Base-by-base conservation (phyloP, 1,140 invertebrate species). In the Platorchestia sp. region DNA sequence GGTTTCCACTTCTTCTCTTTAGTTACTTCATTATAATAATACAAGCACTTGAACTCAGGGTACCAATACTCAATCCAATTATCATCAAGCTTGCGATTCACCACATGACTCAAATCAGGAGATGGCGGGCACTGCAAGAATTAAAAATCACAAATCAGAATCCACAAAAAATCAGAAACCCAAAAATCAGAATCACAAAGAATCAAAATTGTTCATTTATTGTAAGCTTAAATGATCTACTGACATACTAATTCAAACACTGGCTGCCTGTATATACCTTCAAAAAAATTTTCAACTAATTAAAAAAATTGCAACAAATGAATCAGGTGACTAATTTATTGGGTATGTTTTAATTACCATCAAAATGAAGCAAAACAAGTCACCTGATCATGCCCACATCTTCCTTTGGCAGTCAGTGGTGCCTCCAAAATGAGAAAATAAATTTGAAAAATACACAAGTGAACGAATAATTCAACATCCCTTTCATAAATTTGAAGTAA, bases 121-220 rank as follows among this genome's bases (percentile, higher is more conserved):
- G 91, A 93, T 41, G 91, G 91, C 40, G 91, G 91, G 45, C 91
- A 93, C 91, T 93, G 87, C 87, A 89, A 93, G 44, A 93, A 44
- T 44, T 45, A 44, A 93, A 41, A 93, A 45, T 93, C 43, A 89
- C 59, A 75, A 75, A 22, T n/a, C n/a, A n/a, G n/a, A n/a, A n/a
- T n/a, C n/a, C n/a, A n/a, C n/a, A n/a, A n/a, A n/a, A n/a, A n/a
- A n/a, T n/a, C n/a, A n/a, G n/a, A n/a, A n/a, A n/a, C n/a, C n/a
- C n/a, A n/a, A n/a, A n/a, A n/a, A n/a, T n/a, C n/a, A 75, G 59
- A 75, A 75, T 75, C 59, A 51, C 47, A 51, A 75, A 22, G 1
- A 75, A 14, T 75, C 59, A 75, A 75, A n/a, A 75, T 75, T 75
- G 10, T 22, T 36, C 59, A 75, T 19, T 51, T n/a, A n/a, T n/a